Conservation (phyloP, 2,888 invertebrate species). For the Synergus umbraculus region DNA sequence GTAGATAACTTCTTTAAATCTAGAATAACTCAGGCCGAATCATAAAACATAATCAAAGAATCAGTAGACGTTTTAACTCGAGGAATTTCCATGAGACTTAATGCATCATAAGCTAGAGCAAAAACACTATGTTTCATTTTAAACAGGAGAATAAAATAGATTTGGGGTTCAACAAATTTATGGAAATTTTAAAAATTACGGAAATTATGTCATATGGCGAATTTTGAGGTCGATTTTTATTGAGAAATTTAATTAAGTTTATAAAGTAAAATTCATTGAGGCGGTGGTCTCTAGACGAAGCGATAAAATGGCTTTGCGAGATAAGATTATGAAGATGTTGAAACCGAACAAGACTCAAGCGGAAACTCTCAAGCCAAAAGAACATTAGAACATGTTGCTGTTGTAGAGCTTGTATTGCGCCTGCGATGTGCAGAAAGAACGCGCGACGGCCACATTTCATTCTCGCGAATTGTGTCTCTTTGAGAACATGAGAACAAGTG, state of each 20-base stretch:
- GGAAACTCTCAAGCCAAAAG: constrained; percentile 23
- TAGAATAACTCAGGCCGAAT: neutral
- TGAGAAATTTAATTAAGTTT: no score
- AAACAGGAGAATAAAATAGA: no score
- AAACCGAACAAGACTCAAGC: constrained; percentile 1
- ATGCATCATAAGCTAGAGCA: no score
- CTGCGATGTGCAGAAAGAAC: constrained; percentile 16
- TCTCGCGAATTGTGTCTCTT: constrained; percentile 6
- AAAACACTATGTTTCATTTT: no score
- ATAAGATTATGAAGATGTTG: constrained; percentile 25
- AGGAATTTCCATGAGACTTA: neutral
- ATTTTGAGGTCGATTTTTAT: no score
- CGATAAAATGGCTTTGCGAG: constrained; percentile 20
- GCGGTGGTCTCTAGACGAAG: constrained; percentile 10
- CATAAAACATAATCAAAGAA: constrained; percentile 9
- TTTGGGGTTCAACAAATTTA: no score
- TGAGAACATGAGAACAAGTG: constrained; percentile 9
- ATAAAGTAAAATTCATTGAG: neutral
- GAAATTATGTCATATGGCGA: no score
- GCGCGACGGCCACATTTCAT: constrained; percentile 30
- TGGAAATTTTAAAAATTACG: no score
- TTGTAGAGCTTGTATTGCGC: constrained; percentile 30
- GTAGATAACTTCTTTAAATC: constrained; percentile 12
- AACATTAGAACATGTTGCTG: constrained; percentile 27
- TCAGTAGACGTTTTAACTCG: constrained; percentile 18